phyloP scores from a whole-genome alignment of 2,888 invertebrate genomes.

The Pterostichus madidus region DNA sequence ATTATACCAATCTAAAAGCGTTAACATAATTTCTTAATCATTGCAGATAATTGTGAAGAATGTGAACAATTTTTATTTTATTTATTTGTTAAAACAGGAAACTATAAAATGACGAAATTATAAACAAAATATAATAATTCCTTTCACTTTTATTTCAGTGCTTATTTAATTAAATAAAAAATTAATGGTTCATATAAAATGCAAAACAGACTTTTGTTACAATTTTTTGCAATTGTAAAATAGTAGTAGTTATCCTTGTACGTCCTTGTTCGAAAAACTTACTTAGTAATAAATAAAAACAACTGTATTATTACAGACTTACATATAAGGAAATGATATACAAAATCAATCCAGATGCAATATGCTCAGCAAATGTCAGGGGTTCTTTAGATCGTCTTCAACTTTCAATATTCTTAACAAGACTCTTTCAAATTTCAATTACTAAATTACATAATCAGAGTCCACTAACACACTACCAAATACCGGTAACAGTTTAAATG shows the following conservation, averaged over 20 bases:
- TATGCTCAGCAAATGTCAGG: slow-evolving; percentile 5
- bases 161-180: not conserved
- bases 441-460: not conserved
- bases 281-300: not conserved
- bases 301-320: not conserved
- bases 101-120: slow-evolving; percentile 10
- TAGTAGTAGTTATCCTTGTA: not conserved
- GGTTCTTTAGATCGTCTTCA: not conserved
- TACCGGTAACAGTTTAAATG: slow-evolving; percentile 23
- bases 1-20: too few species aligned
- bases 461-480: not conserved
- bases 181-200: not conserved
- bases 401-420: not conserved
- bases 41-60: not conserved
- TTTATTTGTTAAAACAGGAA: not conserved
- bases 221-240: not conserved
- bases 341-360: not conserved
- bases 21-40: too few species aligned
- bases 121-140: not conserved
- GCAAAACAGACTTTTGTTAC: too few species aligned
- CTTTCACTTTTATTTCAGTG: slow-evolving; percentile 23
- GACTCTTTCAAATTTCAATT: not conserved
- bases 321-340: not conserved
- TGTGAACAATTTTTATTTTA: not conserved
- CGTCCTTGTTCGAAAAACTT: not conserved